Percentiles rank a stretch among this genome's conserved stretches.
These are phyloP conservation scores for Enteromius treurensis DNA, from an alignment of 2,797 vertebrate genomes.

Conservation along the genomic window DNA sequence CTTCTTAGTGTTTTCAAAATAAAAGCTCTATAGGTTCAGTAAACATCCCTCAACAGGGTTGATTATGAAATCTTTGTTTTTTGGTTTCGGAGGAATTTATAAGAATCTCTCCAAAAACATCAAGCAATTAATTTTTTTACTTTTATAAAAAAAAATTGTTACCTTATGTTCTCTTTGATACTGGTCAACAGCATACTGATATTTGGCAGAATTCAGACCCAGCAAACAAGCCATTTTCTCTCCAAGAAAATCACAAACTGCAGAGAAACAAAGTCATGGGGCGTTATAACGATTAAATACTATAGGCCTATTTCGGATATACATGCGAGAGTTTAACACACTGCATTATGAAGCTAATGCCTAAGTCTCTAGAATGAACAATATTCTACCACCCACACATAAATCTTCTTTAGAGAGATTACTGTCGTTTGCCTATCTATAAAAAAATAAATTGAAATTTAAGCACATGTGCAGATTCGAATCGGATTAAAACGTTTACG, in stretches of 20 bases:
- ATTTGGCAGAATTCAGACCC: slow-evolving; percentile 77
- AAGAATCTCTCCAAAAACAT: neutral
- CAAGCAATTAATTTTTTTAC: neutral
- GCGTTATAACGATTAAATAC: neutral
- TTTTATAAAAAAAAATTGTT: slow-evolving; percentile 10
- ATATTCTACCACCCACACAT: too few relatives aligned
- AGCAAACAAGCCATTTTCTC: slow-evolving; percentile 72
- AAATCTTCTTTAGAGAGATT: too few relatives aligned
- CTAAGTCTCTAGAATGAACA: too few relatives aligned
- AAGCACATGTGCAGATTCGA: too few relatives aligned
- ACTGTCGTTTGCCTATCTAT: too few relatives aligned
- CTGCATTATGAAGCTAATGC: too few relatives aligned
- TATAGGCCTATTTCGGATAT: neutral
- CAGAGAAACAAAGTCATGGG: neutral
- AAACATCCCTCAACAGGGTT: neutral
- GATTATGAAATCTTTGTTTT: neutral
- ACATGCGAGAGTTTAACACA: neutral
- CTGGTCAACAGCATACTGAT: slow-evolving; percentile 77
- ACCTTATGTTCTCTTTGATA: slow-evolving; percentile 71
- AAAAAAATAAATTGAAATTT: too few relatives aligned
- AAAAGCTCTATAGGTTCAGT: neutral
- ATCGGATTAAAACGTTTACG: too few relatives aligned
- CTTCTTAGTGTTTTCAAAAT: neutral
- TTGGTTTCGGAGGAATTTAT: neutral
- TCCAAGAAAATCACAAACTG: slow-evolving; percentile 81